Percentiles rank a stretch among this genome's conserved stretches.
Evolutionary conservation across 2,888 invertebrate genomes (phyloP).

Genomic region (Microdon myrmicae): DNA sequence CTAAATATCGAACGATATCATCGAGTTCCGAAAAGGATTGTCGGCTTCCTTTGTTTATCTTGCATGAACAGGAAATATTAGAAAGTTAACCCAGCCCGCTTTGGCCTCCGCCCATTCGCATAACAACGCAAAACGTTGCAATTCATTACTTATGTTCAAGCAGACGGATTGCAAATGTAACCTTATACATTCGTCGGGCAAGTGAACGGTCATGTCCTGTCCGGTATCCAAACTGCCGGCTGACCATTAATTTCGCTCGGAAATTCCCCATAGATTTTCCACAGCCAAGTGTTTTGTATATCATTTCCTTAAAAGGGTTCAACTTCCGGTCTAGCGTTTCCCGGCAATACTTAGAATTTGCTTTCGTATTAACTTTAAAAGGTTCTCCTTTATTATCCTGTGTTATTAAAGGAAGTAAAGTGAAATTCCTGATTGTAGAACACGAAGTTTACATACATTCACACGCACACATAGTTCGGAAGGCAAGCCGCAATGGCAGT

Average conservation of each 20-base stretch:
- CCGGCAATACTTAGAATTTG: neutral
- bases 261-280: constrained; percentile 44
- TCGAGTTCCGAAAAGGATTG: too few relatives aligned
- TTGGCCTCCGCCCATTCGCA: too few relatives aligned
- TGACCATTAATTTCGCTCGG: constrained; percentile 48
- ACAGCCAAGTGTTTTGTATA: constrained; percentile 56
- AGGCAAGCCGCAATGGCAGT: constrained; percentile 1
- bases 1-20: too few relatives aligned
- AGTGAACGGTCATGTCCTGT: constrained; percentile 12
- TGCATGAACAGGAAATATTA: too few relatives aligned
- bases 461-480: neutral
- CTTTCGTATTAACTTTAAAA: neutral
- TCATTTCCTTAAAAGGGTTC: constrained; percentile 64
- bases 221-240: constrained; percentile 35
- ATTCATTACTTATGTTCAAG: constrained; percentile 25
- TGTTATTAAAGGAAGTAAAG: constrained; percentile 40
- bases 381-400: constrained; percentile 2
- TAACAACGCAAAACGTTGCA: too few relatives aligned
- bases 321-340: constrained; percentile 41
- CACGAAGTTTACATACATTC: neutral
- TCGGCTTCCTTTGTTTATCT: too few relatives aligned
- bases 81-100: too few relatives aligned
- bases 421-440: constrained; percentile 1
- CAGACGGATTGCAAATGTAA: constrained; percentile 26
- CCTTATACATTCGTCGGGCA: constrained; percentile 20